Evolutionary conservation across 2,113 vertebrate genomes (phyloP), one percentile per base, ranked within the genome.

Genomic region (Rynchops niger): DNA sequence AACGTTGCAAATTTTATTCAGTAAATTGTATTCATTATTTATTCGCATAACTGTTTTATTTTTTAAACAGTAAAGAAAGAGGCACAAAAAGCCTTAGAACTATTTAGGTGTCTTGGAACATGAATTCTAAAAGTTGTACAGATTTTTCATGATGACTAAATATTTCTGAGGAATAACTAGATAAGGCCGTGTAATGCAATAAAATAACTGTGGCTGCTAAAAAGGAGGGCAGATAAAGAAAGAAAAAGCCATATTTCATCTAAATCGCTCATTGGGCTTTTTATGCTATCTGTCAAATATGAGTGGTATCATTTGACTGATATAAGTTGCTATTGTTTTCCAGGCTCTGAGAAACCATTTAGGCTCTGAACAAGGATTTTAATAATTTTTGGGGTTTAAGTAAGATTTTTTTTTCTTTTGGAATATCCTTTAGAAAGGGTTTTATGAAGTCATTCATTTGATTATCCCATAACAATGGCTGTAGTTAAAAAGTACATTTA

Each of bases 241-340:
- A 82, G 22, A 69, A 42, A 50, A 83, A n/a, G 9, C 19, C 11
- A n/a, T 77, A 82, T 86, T 88, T 90, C 1, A 42, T 70, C 25
- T n/a, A 32, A 47, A 84, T 61, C 67, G 5, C 21, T 71, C 23
- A 7, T n/a, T 34, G 7, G 15, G 15, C 7, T 49, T 79, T 88
- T 93, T 93, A 66, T 21, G 17, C 6, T 53, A 5, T 71, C 53
- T 82, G 38, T 92, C 70, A 96, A 42, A 79, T 47, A 73, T 58
- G 58, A 36, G 17, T 71, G 17, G 20, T 76, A 53, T 84, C 2
- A 30, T 88, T 43, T 90, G 47, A 66, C 50, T 93, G 34, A 78
- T 61, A 49, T 6, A 74, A 93, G 58, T 69, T 88, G 43, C 34
- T 93, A 70, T 80, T 94, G 77, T 85, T 97, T 95, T 77, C 55